A percentile compares a stretch with the other conserved stretches of the same genome.
Evolutionary conservation across 2,888 invertebrate species (phyloP).

Genomic region (Caenorhabditis sp.): DNA sequence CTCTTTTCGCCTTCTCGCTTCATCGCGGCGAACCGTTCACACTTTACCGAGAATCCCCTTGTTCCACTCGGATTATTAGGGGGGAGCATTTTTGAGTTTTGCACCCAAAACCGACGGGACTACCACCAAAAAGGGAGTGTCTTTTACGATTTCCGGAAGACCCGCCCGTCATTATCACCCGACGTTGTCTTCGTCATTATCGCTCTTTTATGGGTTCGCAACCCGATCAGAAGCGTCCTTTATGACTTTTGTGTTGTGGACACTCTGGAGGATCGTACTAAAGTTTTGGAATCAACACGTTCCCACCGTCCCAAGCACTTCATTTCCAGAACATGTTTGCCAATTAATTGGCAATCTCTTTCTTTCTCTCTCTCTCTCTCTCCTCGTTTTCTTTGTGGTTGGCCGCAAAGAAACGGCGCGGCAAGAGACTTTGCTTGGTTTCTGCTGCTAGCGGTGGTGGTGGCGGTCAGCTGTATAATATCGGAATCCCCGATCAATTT

Average conservation of each 20-base stretch:
- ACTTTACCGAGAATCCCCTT: background rate
- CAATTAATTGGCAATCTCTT: slow-evolving; percentile 27
- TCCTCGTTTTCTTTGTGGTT: slow-evolving; percentile 4
- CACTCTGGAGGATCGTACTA: no score
- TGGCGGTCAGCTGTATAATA: slow-evolving; percentile 46
- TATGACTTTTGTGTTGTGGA: slow-evolving; percentile 5
- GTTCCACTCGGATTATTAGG: background rate
- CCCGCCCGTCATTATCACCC: slow-evolving; percentile 35
- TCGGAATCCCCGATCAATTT: slow-evolving; percentile 42
- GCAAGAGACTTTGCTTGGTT: no score
- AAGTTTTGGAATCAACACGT: no score
- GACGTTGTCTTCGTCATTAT: slow-evolving; percentile 9
- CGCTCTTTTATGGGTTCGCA: slow-evolving; percentile 31
- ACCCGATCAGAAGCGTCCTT: background rate
- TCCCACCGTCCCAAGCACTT: no score
- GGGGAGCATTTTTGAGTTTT: background rate
- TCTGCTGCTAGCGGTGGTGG: no score
- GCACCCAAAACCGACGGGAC: no score
- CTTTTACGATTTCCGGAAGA: background rate
- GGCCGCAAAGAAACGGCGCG: slow-evolving; percentile 23
- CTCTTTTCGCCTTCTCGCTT: background rate
- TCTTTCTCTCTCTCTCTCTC: slow-evolving; percentile 7
- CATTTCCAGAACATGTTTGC: no score
- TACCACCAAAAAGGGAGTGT: background rate
- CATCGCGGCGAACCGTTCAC: background rate